Evolutionary conservation across 2,888 invertebrate genomes (phyloP).

Genomic region (Callyntrura guangdongensis): DNA sequence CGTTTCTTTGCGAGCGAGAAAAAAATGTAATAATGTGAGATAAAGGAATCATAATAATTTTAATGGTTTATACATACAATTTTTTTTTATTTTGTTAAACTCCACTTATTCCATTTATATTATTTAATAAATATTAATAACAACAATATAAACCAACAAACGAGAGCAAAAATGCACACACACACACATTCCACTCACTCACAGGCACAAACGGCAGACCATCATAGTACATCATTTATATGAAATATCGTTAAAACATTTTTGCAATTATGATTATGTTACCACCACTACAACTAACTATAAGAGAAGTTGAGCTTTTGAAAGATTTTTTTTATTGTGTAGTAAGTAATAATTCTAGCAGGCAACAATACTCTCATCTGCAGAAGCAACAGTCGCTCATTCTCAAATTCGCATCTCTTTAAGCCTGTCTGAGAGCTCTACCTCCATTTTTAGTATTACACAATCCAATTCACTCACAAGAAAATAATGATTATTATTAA

Average conservation of each 20-base stretch:
- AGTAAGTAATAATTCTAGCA: neutral
- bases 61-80: too few species aligned
- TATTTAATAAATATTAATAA: slow-evolving; percentile 9
- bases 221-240: neutral
- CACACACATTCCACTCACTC: slow-evolving; percentile 8
- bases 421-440: slow-evolving; percentile 28
- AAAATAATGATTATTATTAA: slow-evolving; percentile 21
- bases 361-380: neutral
- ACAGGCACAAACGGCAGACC: neutral
- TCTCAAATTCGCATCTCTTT: slow-evolving; percentile 2
- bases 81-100: neutral
- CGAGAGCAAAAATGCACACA: slow-evolving; percentile 13
- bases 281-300: neutral
- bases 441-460: slow-evolving; percentile 47
- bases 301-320: neutral
- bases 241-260: slow-evolving; percentile 16
- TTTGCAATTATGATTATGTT: slow-evolving; percentile 25
- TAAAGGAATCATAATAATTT: neutral
- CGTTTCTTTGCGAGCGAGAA: neutral
- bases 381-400: neutral
- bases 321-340: neutral
- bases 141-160: slow-evolving; percentile 5
- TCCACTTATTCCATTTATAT: neutral
- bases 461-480: slow-evolving; percentile 44
- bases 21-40: neutral